Conservation (phyloP, 2,888 invertebrate genomes). For the Mycogona germanica region DNA sequence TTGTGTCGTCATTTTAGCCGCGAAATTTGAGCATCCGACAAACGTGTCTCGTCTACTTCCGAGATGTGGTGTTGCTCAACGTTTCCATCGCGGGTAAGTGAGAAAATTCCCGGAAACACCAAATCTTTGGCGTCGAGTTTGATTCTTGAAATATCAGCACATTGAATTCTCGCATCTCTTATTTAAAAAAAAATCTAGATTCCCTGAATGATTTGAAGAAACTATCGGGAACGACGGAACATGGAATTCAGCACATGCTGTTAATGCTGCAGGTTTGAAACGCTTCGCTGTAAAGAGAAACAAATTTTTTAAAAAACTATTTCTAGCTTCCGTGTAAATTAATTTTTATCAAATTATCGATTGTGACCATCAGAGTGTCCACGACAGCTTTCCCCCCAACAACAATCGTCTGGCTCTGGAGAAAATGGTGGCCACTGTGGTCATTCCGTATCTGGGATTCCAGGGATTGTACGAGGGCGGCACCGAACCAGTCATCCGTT, state of each 20-base stretch:
- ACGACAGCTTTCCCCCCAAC: slow-evolving; percentile 29
- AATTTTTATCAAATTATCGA: neutral
- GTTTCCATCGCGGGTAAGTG: slow-evolving; percentile 19
- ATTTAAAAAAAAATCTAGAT: too few species aligned
- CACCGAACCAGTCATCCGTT: slow-evolving; percentile 26
- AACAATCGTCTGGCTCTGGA: slow-evolving; percentile 31
- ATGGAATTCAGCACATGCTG: slow-evolving; percentile 21
- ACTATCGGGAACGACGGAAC: slow-evolving; percentile 3
- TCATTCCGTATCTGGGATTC: slow-evolving; percentile 31
- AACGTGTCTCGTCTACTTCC: slow-evolving; percentile 18
- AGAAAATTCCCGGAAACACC: neutral
- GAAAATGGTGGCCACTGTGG: slow-evolving; percentile 30
- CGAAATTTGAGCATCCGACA: slow-evolving; percentile 19
- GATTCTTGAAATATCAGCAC: neutral
- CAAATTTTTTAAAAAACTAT: neutral
- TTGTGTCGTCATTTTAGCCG: slow-evolving; percentile 18
- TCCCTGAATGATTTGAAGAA: too few species aligned
- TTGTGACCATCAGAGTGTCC: slow-evolving; percentile 27
- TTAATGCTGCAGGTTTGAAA: slow-evolving; percentile 22
- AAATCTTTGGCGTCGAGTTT: neutral
- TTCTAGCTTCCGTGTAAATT: neutral
- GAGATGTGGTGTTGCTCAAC: slow-evolving; percentile 20
- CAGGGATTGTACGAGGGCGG: slow-evolving; percentile 30
- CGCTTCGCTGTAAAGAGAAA: neutral
- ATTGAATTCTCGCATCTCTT: too few species aligned